phyloP scores from a whole-genome alignment of 2,797 vertebrate species.

The Podarcis lilfordi region DNA sequence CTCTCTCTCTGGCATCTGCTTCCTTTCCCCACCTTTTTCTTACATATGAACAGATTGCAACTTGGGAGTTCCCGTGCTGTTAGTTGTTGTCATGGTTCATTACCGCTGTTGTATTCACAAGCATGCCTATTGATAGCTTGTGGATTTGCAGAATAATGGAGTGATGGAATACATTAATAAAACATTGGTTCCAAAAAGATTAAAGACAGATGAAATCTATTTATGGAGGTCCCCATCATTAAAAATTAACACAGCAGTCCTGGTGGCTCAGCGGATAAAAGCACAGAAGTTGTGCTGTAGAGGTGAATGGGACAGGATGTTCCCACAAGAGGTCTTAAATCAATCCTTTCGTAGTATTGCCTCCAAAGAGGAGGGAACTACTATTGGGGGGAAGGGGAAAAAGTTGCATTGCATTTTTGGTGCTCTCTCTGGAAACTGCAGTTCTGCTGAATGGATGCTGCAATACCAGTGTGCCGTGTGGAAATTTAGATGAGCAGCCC shows the following conservation, averaged over 20 bases:
- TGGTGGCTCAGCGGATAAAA: constrained; percentile 29
- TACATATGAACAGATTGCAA: background rate
- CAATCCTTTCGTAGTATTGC: background rate
- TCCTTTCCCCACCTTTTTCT: background rate
- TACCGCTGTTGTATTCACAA: constrained; percentile 19
- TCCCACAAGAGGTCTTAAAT: background rate
- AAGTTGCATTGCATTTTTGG: background rate
- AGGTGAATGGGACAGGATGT: constrained; percentile 15
- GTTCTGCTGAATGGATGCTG: background rate
- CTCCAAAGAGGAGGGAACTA: background rate
- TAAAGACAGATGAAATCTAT: constrained; percentile 54
- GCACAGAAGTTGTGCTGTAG: constrained; percentile 21
- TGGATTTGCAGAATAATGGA: constrained; percentile 28
- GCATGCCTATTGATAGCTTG: constrained; percentile 54
- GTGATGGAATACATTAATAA: constrained; percentile 51
- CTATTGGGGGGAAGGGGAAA: too few species aligned
- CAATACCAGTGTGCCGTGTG: background rate
- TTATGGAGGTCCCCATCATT: constrained; percentile 47
- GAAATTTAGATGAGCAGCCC: background rate
- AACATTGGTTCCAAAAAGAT: constrained; percentile 46
- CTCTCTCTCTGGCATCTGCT: background rate
- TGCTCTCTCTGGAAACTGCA: background rate
- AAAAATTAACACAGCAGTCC: constrained; percentile 55
- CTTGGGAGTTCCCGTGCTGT: background rate
- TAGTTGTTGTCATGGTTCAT: constrained; percentile 13